Evolutionary conservation across 2,888 invertebrate genomes (phyloP), one percentile per base, ranked within the genome.

Genomic region (Choristoneura rosaceana): DNA sequence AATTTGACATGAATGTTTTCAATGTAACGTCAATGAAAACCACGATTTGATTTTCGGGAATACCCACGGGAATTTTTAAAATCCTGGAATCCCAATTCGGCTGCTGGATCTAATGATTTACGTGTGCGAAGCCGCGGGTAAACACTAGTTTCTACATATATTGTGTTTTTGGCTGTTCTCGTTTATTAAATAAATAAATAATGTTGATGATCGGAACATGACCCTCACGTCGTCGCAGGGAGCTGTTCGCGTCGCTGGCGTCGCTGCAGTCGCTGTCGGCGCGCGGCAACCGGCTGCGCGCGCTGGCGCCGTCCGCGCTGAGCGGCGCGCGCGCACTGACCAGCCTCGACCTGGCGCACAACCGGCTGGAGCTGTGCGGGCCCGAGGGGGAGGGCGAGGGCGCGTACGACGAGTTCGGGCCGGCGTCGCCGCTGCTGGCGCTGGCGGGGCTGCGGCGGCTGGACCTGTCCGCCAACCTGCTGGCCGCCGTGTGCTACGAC

Each of bases 301-400:
- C 34, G 15, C 12, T 71, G 15, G 55, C 71, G 17, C 67, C 71
- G 0, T 17, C n/a, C 7, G 61, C 67, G 8, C 43, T 71, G 38
- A 43, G 62, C 8, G 71, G 67, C 14, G 66, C 67, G 12, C 38
- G 58, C 10, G 7, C 52, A 7, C 55, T 71, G 45, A 9, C 15
- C 3, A 38, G 3, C 3, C 45, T 71, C 1, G 71, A 66, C 25
- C 79, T 86, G 55, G 59, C 78, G 17, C n/a, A 12, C 38, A 86
- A 86, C 76, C 33, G 15, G 14, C 73, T 84, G 73, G 9, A 64
- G 17, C 45, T 17, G 25, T 25, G 77, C n/a, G n/a, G n/a, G n/a
- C n/a, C n/a, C n/a, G 69, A 68, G 52, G 71, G 62, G 45, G 25
- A n/a, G 69, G 38, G 25, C 3, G 17, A 52, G 67, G 9, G 78